A percentile compares a stretch with the other conserved stretches of the same genome.
phyloP scores from a whole-genome alignment of 2,113 vertebrate species.

The Sturnira hondurensis region DNA sequence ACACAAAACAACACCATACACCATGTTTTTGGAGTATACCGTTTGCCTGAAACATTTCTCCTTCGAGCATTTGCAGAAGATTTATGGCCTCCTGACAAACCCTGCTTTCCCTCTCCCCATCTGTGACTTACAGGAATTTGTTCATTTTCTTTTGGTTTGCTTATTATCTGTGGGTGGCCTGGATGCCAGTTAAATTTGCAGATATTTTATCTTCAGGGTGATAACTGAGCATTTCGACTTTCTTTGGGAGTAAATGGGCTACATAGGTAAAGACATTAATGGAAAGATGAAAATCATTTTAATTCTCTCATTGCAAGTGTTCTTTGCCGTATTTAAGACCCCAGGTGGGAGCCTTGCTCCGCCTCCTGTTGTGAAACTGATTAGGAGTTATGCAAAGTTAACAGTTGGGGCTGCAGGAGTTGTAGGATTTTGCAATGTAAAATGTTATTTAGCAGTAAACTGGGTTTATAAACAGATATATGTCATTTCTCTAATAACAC shows the following conservation, averaged over 20 bases:
- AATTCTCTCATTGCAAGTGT: conserved; percentile 40
- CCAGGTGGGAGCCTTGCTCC: conserved; percentile 49
- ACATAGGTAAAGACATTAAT: conserved; percentile 36
- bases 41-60: not conserved
- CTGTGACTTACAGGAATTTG: not conserved
- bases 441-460: not conserved
- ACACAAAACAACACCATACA: not conserved
- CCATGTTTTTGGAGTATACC: not conserved
- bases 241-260: not conserved
- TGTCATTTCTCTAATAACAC: not conserved
- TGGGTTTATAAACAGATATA: not conserved
- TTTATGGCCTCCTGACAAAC: not conserved
- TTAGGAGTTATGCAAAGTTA: conserved; percentile 52
- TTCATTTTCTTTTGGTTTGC: not conserved
- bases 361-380: conserved; percentile 57
- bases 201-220: conserved; percentile 24
- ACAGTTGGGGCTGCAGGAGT: not conserved
- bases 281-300: conserved; percentile 15
- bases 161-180: conserved; percentile 26
- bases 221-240: conserved; percentile 27
- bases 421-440: conserved; percentile 38
- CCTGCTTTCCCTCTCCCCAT: not conserved
- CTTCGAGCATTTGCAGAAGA: not conserved
- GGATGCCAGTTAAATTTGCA: not conserved
- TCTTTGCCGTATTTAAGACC: conserved; percentile 43